phyloP scores from a whole-genome alignment of 2,888 invertebrate genomes.

The Ennomos erosarius region DNA sequence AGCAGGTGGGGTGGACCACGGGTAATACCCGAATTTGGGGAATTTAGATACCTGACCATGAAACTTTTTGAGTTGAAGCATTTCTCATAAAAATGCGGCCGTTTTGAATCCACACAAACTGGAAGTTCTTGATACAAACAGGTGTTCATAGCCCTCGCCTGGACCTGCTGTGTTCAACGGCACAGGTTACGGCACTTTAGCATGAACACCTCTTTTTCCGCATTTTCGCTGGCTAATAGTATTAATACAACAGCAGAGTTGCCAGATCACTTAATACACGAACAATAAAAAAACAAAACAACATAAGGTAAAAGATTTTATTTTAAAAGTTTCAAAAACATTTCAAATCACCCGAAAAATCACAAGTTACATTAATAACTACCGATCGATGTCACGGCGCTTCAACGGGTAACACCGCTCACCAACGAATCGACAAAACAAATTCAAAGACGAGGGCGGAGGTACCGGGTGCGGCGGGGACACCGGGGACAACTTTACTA shows the following conservation, averaged over 20 bases:
- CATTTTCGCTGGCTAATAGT: background rate
- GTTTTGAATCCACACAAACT: no score
- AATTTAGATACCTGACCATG: no score
- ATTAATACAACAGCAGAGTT: background rate
- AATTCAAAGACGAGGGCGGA: conserved; percentile 3
- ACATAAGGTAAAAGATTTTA: conserved; percentile 46
- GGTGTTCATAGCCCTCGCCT: no score
- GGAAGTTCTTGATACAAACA: no score
- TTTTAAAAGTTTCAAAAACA: conserved; percentile 68
- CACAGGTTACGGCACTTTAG: no score
- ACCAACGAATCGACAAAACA: conserved; percentile 22
- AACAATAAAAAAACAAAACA: conserved; percentile 13
- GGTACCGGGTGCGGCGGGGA: no score
- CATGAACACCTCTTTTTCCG: no score
- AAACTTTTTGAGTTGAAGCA: no score
- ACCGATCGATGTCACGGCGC: conserved; percentile 44
- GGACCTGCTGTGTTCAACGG: no score
- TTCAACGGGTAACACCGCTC: conserved; percentile 42
- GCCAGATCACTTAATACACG: background rate
- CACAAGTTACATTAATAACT: conserved; percentile 48
- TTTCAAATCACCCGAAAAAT: conserved; percentile 60
- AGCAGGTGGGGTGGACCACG: no score
- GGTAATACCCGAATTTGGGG: no score
- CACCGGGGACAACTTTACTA: background rate
- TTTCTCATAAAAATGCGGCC: no score